These are phyloP conservation scores for Gymnosoma rotundatum DNA, from an alignment of 2,888 invertebrate species.

Conservation along the genomic window DNA sequence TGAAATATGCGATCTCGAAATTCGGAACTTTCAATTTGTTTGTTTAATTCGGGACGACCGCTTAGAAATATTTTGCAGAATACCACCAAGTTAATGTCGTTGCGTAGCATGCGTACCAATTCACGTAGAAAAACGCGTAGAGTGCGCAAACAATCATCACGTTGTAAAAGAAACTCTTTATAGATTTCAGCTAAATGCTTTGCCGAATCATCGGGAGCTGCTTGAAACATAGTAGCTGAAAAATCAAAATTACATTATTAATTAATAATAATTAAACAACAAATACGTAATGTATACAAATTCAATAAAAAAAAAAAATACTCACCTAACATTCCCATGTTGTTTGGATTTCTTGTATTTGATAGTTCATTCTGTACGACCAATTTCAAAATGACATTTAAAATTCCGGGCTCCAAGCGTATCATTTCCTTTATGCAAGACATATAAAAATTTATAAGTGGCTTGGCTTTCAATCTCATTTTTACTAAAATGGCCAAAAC, in stretches of 20 bases:
- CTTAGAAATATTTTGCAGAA: slow-evolving; percentile 91
- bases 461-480: slow-evolving; percentile 96
- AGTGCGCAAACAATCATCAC: slow-evolving; percentile 95
- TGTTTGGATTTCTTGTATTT: slow-evolving; percentile 95
- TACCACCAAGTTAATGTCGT: slow-evolving; percentile 90
- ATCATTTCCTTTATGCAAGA: slow-evolving; percentile 95
- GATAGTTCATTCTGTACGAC: slow-evolving; percentile 98
- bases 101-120: slow-evolving; percentile 91
- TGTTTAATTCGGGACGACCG: slow-evolving; percentile 84
- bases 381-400: slow-evolving; percentile 92
- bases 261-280: neutral
- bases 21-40: slow-evolving; percentile 85
- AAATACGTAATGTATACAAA: neutral
- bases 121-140: slow-evolving; percentile 93
- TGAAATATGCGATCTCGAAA: slow-evolving; percentile 92
- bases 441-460: slow-evolving; percentile 93
- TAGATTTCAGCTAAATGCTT: slow-evolving; percentile 92
- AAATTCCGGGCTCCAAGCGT: slow-evolving; percentile 90
- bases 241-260: neutral
- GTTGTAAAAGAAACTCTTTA: slow-evolving; percentile 91
- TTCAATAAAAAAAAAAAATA: slow-evolving; percentile 6
- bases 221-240: slow-evolving; percentile 91
- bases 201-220: slow-evolving; percentile 91
- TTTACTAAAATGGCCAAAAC: slow-evolving; percentile 93
- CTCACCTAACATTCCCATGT: slow-evolving; percentile 91